Evolutionary conservation across 2,888 invertebrate genomes (phyloP).

Genomic region (Aplocera efformata): DNA sequence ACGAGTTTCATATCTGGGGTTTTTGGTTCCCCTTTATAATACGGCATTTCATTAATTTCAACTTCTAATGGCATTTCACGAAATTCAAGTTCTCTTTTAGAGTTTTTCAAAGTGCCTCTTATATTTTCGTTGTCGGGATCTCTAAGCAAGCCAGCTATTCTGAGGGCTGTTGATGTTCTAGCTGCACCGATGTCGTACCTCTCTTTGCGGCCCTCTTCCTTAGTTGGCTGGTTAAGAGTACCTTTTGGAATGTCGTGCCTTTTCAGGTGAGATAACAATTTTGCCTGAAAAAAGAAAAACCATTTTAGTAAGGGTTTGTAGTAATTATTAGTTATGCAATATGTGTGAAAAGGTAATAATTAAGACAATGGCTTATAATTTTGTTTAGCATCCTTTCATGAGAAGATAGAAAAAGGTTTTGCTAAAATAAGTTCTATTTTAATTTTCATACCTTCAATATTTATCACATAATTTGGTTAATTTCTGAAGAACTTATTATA

Average conservation of each 20-base stretch:
- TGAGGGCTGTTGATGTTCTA: conserved; percentile 54
- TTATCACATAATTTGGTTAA: too few species aligned
- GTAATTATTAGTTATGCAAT: too few species aligned
- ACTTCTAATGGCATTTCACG: too few species aligned
- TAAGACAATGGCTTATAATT: too few species aligned
- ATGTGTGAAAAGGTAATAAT: too few species aligned
- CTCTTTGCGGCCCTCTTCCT: conserved; percentile 48
- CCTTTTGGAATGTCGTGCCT: conserved; percentile 16
- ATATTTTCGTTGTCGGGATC: conserved; percentile 21
- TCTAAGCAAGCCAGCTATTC: conserved; percentile 48
- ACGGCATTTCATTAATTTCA: too few species aligned
- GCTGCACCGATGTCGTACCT: conserved; percentile 54
- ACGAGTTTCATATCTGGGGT: too few species aligned
- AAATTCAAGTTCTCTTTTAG: not conserved
- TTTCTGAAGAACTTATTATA: not conserved
- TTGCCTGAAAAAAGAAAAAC: conserved; percentile 43
- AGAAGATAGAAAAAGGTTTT: too few species aligned
- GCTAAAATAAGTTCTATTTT: not conserved
- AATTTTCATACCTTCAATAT: too few species aligned
- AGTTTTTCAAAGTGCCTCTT: conserved; percentile 12
- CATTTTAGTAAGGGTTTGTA: too few species aligned
- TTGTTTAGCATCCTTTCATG: too few species aligned
- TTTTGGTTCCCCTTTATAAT: too few species aligned
- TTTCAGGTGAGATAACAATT: conserved; percentile 49
- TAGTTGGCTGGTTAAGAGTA: conserved; percentile 32